Percentiles rank a stretch among this genome's conserved stretches.
These are phyloP conservation scores for Ischnus inquisitorius DNA, from an alignment of 2,888 invertebrate species.

Conservation along the genomic window DNA sequence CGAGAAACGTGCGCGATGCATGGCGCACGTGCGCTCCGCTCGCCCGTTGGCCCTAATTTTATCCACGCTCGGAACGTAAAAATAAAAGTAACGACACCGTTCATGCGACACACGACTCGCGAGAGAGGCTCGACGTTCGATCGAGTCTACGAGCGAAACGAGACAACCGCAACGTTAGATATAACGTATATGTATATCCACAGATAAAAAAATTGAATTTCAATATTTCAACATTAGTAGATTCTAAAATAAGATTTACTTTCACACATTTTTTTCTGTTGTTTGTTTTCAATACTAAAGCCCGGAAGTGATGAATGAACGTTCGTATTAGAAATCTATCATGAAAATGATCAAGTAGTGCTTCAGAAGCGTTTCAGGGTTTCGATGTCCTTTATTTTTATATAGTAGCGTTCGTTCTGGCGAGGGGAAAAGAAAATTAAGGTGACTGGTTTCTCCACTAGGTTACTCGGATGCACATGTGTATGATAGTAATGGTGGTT, in stretches of 20 bases:
- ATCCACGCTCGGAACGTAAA: constrained; percentile 62
- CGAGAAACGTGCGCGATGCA: constrained; percentile 39
- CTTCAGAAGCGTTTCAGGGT: background rate
- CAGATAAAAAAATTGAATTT: background rate
- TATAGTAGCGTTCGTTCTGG: background rate
- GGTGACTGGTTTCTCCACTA: constrained; percentile 48
- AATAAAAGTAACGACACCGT: constrained; percentile 72
- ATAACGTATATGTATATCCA: background rate
- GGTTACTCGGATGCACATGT: constrained; percentile 66
- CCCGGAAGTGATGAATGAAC: background rate
- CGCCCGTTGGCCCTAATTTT: constrained; percentile 70
- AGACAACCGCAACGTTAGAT: background rate
- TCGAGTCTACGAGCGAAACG: constrained; percentile 2
- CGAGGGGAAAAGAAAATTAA: background rate
- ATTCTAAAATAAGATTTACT: background rate
- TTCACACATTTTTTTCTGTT: background rate
- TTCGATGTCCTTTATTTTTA: background rate
- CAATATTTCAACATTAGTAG: background rate
- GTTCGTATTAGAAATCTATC: background rate
- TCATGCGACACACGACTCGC: constrained; percentile 67
- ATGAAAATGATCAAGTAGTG: background rate
- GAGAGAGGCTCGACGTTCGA: constrained; percentile 11
- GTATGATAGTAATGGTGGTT: constrained; percentile 46
- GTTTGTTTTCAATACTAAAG: background rate
- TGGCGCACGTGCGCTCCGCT: constrained; percentile 68